Percentiles rank a stretch among this genome's conserved stretches.
Conservation (phyloP, 2,113 vertebrate genomes). For the Eptatretus burgeri region DNA sequence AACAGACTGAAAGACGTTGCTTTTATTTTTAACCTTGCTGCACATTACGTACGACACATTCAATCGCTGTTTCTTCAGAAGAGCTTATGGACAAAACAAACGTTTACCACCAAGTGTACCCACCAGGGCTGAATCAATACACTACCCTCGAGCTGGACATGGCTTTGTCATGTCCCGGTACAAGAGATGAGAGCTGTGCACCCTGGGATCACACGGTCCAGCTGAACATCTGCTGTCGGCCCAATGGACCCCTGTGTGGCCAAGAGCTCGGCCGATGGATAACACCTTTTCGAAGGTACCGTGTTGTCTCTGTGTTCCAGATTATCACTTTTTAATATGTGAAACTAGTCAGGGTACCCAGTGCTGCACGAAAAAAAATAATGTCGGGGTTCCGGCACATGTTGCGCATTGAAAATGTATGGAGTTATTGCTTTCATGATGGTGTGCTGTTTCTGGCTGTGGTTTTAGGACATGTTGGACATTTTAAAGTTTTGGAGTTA, state of each 20-base stretch:
- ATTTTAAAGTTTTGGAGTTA: no score
- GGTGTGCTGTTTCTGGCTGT: no score
- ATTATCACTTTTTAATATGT: no score
- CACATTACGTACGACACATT: background rate
- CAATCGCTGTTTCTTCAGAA: background rate
- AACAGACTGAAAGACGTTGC: no score
- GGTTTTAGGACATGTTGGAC: no score
- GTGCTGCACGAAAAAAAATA: no score
- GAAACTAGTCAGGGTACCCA: no score
- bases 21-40: no score
- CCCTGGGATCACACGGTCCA: conserved; percentile 32
- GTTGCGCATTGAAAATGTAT: no score
- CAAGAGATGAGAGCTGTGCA: conserved; percentile 21
- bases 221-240: conserved; percentile 24
- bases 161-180: conserved; percentile 22
- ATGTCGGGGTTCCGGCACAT: no score
- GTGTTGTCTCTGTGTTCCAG: no score
- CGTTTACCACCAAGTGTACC: background rate
- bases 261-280: conserved; percentile 31
- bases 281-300: conserved; percentile 27
- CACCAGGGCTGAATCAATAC: conserved; percentile 14
- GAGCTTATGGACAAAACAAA: background rate
- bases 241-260: conserved; percentile 15
- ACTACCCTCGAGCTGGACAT: conserved; percentile 21
- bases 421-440: no score